Conservation (phyloP, 1,140 invertebrate species). For the Dinoponera quadriceps region DNA sequence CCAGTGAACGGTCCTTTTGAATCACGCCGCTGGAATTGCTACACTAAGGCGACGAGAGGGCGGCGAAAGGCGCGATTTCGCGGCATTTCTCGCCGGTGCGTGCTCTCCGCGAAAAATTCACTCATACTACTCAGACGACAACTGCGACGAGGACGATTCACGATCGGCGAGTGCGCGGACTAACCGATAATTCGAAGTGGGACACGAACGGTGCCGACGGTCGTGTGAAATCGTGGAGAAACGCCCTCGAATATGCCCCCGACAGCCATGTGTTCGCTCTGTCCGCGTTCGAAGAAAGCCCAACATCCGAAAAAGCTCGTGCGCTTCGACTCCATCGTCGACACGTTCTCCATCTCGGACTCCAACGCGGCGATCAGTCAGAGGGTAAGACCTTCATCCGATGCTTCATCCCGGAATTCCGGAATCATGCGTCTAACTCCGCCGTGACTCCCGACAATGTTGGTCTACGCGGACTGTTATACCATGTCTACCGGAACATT, state of each 20-base stretch:
- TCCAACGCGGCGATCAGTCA: slow-evolving; percentile 82
- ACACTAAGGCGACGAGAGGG: not conserved
- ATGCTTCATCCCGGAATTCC: not conserved
- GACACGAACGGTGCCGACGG: slow-evolving; percentile 23
- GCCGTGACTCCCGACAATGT: too few species aligned
- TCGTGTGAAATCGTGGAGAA: slow-evolving; percentile 53
- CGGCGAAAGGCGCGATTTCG: not conserved
- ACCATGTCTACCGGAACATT: too few species aligned
- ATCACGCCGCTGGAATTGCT: not conserved
- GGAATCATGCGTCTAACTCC: not conserved
- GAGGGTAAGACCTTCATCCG: slow-evolving; percentile 83
- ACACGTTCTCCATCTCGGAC: slow-evolving; percentile 88
- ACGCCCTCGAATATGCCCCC: slow-evolving; percentile 81
- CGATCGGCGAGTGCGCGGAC: not conserved
- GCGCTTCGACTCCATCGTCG: slow-evolving; percentile 87
- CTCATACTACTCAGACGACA: not conserved
- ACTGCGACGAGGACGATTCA: not conserved
- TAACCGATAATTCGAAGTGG: not conserved
- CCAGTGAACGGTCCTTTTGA: slow-evolving; percentile 18
- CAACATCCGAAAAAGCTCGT: slow-evolving; percentile 87
- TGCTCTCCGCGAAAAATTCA: not conserved
- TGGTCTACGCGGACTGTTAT: too few species aligned
- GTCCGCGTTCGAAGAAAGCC: slow-evolving; percentile 86
- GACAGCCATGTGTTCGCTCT: slow-evolving; percentile 87
- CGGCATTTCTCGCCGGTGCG: not conserved